Evolutionary conservation across 2,797 vertebrate genomes (phyloP), one percentile per base, ranked within the genome.

Genomic region (Xyrichtys novacula): DNA sequence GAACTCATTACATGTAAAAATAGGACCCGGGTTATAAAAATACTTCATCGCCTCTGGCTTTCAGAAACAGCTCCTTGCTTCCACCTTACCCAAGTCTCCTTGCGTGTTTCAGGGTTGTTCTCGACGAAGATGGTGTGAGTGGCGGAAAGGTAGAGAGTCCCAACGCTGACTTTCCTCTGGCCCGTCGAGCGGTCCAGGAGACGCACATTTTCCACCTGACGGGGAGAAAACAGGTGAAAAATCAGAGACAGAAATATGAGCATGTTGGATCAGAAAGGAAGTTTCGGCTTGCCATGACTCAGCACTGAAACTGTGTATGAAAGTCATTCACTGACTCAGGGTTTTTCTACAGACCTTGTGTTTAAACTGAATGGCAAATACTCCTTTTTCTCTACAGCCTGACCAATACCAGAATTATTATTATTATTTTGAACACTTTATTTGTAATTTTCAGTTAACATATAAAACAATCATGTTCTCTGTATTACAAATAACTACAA

Each of bases 71-170:
- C 10, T 1, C 5, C 3, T 1, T 4, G 17, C 3, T 12, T 73
- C 60, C 58, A 60, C 20, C 66, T 82, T 94, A 99, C 97, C 97
- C 97, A 99, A 0, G 96, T 98, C 92, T 99, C 97, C 81, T 95
- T 98, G 70, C 95, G 96, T 11, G 95, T 88, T 71, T 98, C 96
- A 0, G 96, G 94, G 60, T 92, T 88, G 81, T 94, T 96, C 84
- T 98, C 97, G 26, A 98, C 96, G 54, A 98, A 98, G 91, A 99
- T 99, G 81, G 96, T 93, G 67, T 98, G 97, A 1, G 96, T 98
- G 31, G 97, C 96, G 0, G 96, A 98, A 29, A 99, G 91, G 89
- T 99, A 98, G 25, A 99, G 86, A 12, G 97, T 98, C 56, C 97
- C 97, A 4, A 94, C 50, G 0, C 79, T 74, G 65, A 94, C 89